Percentiles rank a stretch among this genome's conserved stretches.
Conservation (phyloP, 2,113 vertebrate species). For the Eurystomus gularis region DNA sequence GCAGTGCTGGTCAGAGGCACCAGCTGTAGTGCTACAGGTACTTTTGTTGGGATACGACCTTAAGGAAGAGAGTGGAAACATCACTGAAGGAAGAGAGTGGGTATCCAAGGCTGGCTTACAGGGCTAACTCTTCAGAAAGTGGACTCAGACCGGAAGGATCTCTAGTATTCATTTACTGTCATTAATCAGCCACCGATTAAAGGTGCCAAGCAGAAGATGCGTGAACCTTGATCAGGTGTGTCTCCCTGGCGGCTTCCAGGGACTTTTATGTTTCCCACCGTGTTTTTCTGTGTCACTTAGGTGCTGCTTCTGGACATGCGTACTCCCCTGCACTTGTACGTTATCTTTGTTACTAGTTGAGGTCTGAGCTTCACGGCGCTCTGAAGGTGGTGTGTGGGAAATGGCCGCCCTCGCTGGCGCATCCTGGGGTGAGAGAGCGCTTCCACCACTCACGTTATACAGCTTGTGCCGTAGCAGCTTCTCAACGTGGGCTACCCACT, state of each 20-base stretch:
- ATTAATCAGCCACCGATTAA: neutral
- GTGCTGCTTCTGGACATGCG: neutral
- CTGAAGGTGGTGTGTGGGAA: neutral
- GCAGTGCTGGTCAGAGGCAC: neutral
- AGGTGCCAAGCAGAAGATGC: neutral
- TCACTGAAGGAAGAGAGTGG: neutral
- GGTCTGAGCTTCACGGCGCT: neutral
- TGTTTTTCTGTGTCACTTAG: neutral
- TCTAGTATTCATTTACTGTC: neutral
- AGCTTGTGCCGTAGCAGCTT: constrained; percentile 46
- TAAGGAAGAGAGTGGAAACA: neutral
- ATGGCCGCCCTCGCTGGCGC: neutral
- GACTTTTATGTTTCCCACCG: neutral
- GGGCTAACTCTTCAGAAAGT: neutral
- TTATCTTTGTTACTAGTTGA: neutral
- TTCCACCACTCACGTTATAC: constrained; percentile 46
- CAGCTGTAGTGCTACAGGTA: neutral
- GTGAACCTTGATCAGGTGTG: neutral
- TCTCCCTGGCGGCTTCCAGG: constrained; percentile 75
- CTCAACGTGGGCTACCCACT: constrained; percentile 65
- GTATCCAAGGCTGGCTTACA: neutral
- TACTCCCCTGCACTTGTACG: neutral
- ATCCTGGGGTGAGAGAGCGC: neutral
- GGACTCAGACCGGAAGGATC: neutral
- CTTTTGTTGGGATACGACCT: neutral